phyloP scores from a whole-genome alignment of 2,113 vertebrate genomes.

The Phalacrocorax carbo region DNA sequence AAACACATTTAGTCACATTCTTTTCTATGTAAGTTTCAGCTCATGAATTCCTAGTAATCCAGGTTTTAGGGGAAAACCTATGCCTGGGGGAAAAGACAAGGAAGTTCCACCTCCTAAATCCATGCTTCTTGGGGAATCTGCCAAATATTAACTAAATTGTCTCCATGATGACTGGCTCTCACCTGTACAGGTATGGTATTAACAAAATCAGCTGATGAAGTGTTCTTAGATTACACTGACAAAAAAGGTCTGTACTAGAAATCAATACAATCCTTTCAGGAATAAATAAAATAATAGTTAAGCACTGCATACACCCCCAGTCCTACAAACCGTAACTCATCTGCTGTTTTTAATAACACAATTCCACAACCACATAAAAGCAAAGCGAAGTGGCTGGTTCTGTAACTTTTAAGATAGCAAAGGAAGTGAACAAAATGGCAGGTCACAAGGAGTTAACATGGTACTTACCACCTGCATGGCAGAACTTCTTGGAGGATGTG shows the following conservation, averaged over 20 bases:
- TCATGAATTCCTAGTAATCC: conserved; percentile 66
- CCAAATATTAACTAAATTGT: conserved; percentile 50
- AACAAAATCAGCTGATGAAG: conserved; percentile 47
- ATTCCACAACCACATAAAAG: background rate
- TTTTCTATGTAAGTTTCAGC: conserved; percentile 62
- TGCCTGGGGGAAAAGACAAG: conserved; percentile 56
- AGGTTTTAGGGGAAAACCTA: conserved; percentile 49
- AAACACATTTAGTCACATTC: conserved; percentile 66
- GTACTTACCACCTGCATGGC: conserved; percentile 98
- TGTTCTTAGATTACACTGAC: conserved; percentile 11
- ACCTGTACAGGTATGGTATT: conserved; percentile 56
- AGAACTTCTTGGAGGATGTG: conserved; percentile 94
- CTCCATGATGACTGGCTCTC: conserved; percentile 17
- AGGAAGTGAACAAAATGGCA: background rate
- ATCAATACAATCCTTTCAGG: background rate
- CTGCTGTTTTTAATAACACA: background rate
- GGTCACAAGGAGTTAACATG: background rate
- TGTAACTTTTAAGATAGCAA: background rate
- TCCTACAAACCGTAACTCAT: background rate
- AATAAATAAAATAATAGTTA: conserved; percentile 21
- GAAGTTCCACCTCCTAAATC: conserved; percentile 66
- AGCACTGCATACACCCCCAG: background rate
- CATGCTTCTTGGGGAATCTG: conserved; percentile 46
- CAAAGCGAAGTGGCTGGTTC: background rate
- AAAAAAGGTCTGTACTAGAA: background rate